These are phyloP conservation scores for Shinisaurus crocodilurus DNA, from an alignment of 2,113 vertebrate species.

Conservation along the genomic window DNA sequence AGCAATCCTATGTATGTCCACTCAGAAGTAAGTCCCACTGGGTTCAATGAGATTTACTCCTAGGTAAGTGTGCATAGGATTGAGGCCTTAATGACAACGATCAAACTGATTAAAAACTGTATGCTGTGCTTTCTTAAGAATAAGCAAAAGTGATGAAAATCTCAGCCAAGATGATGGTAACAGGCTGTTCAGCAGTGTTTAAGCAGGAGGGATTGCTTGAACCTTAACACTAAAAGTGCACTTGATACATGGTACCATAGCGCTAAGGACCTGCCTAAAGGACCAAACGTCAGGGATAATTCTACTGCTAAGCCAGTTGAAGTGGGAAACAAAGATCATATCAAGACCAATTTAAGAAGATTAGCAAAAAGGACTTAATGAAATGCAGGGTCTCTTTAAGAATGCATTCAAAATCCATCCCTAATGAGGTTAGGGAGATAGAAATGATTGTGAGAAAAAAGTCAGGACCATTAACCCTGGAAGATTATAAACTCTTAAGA, in stretches of 20 bases:
- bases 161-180: slow-evolving; percentile 48
- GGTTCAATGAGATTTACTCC: not conserved
- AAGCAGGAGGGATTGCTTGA: not conserved
- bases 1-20: not conserved
- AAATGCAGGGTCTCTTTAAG: slow-evolving; percentile 69
- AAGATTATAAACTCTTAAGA: slow-evolving; percentile 34
- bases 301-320: slow-evolving; percentile 41
- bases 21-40: not conserved
- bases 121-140: not conserved
- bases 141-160: slow-evolving; percentile 36
- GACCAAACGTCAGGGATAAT: slow-evolving; percentile 60
- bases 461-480: slow-evolving; percentile 43
- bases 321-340: slow-evolving; percentile 61
- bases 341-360: slow-evolving; percentile 64
- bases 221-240: slow-evolving; percentile 34
- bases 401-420: slow-evolving; percentile 71
- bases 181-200: slow-evolving; percentile 47
- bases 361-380: slow-evolving; percentile 79
- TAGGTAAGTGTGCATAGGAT: not conserved
- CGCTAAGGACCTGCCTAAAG: slow-evolving; percentile 27
- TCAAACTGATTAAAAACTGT: slow-evolving; percentile 21
- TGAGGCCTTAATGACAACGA: not conserved
- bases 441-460: slow-evolving; percentile 60
- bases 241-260: slow-evolving; percentile 43
- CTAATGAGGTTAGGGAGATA: slow-evolving; percentile 76